Conservation (phyloP, 2,113 vertebrate genomes). For the Corythornis cristatus region DNA sequence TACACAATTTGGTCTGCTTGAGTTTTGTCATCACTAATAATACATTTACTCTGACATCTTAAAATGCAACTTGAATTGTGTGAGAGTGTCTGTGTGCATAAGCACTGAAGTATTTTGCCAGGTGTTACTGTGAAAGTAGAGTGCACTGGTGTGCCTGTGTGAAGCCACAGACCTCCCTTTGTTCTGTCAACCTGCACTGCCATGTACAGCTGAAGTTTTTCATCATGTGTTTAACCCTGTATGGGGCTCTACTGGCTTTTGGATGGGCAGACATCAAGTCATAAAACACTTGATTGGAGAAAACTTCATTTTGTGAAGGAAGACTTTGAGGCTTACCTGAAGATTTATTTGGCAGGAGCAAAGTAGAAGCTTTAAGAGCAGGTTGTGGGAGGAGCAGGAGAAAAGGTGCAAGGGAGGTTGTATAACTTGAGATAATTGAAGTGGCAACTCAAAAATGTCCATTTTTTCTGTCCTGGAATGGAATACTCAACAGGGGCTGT, state of each 20-base stretch:
- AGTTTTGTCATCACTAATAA: not conserved
- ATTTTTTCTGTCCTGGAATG: not conserved
- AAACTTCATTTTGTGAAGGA: not conserved
- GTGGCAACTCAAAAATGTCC: rapidly evolving
- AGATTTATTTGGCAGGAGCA: not conserved
- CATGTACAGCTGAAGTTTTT: not conserved
- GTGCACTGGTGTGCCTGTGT: rapidly evolving
- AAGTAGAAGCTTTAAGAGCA: not conserved
- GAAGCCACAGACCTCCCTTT: not conserved
- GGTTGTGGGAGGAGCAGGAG: not conserved
- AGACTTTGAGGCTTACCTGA: not conserved
- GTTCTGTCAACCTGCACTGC: not conserved
- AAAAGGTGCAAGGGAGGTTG: not conserved
- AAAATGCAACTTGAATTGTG: not conserved
- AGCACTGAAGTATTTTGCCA: not conserved
- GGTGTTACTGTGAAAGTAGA: not conserved
- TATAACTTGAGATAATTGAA: too few species aligned
- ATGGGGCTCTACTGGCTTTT: not conserved
- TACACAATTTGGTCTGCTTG: not conserved
- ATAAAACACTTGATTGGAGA: not conserved
- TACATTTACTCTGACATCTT: not conserved
- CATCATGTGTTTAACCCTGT: not conserved
- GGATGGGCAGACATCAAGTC: not conserved
- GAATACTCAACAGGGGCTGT: not conserved
- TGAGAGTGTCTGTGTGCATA: rapidly evolving